Conservation (phyloP, 2,888 invertebrate species). For the Hemithea aestivaria region DNA sequence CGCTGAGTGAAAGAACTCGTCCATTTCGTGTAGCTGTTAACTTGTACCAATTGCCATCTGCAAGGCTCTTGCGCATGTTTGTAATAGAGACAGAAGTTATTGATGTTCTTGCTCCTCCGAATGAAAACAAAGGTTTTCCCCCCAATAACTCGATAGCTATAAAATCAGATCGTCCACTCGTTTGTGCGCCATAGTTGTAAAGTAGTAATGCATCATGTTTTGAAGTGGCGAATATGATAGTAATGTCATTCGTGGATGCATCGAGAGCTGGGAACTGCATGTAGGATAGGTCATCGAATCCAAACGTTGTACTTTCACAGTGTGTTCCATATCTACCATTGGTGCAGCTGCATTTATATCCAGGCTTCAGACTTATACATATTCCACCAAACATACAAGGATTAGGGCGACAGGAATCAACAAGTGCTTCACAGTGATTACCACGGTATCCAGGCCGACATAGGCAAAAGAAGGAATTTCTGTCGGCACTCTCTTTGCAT, state of each 20-base stretch:
- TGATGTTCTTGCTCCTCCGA: constrained; percentile 92
- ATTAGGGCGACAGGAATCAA: constrained; percentile 94
- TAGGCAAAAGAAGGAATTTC: constrained; percentile 93
- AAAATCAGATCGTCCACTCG: constrained; percentile 94
- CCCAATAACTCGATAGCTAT: constrained; percentile 92
- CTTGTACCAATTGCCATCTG: constrained; percentile 95
- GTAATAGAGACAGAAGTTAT: constrained; percentile 88
- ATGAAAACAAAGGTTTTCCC: constrained; percentile 92
- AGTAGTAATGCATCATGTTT: constrained; percentile 91
- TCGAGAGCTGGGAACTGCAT: constrained; percentile 93
- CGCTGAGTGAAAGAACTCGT: constrained; percentile 90
- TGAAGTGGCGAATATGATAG: constrained; percentile 93
- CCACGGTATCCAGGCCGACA: constrained; percentile 96
- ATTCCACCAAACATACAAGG: constrained; percentile 95
- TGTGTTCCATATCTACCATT: constrained; percentile 93
- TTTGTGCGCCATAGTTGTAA: constrained; percentile 94
- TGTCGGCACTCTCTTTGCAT: constrained; percentile 92
- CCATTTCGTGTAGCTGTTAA: constrained; percentile 95
- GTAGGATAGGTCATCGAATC: constrained; percentile 93
- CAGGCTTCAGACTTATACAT: constrained; percentile 92
- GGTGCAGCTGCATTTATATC: constrained; percentile 91
- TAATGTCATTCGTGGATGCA: constrained; percentile 93
- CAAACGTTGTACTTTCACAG: constrained; percentile 94
- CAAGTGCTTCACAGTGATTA: constrained; percentile 91
- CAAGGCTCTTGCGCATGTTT: constrained; percentile 81